phyloP scores from a whole-genome alignment of 2,797 vertebrate species.

The Gobionotothen gibberifrons region DNA sequence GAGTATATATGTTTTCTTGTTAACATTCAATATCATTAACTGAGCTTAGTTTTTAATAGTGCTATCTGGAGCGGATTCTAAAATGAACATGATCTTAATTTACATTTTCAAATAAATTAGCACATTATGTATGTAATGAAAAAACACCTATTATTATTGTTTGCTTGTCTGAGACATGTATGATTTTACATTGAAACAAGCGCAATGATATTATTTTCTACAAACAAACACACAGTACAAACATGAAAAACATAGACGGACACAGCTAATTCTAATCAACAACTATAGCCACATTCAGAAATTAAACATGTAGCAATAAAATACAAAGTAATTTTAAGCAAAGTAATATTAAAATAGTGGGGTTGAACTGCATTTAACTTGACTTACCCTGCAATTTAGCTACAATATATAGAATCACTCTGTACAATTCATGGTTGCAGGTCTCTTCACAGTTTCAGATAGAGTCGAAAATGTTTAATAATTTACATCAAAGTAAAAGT shows the following conservation, averaged over 20 bases:
- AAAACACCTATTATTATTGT: background rate
- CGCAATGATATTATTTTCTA: too few relatives aligned
- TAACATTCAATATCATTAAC: background rate
- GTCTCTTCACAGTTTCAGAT: constrained; percentile 42
- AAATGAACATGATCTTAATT: background rate
- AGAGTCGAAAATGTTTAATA: constrained; percentile 54
- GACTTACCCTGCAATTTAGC: constrained; percentile 8
- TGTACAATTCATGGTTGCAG: constrained; percentile 7
- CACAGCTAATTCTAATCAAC: too few relatives aligned
- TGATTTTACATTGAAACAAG: constrained; percentile 6
- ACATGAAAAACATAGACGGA: too few relatives aligned
- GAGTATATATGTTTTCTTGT: background rate
- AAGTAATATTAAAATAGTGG: background rate
- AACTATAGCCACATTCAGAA: too few relatives aligned
- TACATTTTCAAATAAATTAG: background rate
- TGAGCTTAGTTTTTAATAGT: background rate
- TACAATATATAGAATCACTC: constrained; percentile 7
- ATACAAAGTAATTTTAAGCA: background rate
- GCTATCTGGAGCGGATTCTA: background rate
- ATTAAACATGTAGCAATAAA: too few relatives aligned
- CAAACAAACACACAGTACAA: too few relatives aligned
- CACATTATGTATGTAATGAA: background rate
- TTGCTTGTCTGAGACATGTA: constrained; percentile 2
- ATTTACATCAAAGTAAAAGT: constrained; percentile 69
- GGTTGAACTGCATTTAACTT: background rate